phyloP scores from a whole-genome alignment of 1,140 invertebrate genomes.

The Lithobius niger region DNA sequence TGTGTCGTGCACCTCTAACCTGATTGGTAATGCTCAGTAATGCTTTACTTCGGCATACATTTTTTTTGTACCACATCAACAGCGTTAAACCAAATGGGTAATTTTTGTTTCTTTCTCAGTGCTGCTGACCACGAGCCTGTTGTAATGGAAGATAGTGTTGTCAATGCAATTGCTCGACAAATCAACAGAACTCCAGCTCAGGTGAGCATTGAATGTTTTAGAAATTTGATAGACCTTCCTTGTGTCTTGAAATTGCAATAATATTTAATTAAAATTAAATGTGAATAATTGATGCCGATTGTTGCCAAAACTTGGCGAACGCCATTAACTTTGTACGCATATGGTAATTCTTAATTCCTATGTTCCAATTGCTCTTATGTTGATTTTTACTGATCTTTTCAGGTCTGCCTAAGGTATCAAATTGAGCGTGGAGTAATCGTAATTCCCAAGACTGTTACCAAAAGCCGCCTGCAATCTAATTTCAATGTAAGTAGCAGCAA shows the following conservation, averaged over 20 bases:
- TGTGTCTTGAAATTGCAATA: not conserved
- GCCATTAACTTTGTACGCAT: too few relatives aligned
- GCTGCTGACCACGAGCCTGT: conserved; percentile 9
- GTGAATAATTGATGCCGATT: conserved; percentile 1
- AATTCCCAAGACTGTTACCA: conserved; percentile 61
- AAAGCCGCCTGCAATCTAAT: conserved; percentile 52
- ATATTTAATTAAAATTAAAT: not conserved
- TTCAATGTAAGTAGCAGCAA: too few relatives aligned
- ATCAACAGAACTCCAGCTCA: conserved; percentile 55
- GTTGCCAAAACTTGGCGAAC: too few relatives aligned
- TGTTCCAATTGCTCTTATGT: not conserved
- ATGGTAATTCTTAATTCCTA: not conserved
- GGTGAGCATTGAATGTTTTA: conserved; percentile 30
- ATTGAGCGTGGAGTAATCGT: conserved; percentile 57
- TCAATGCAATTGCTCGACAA: conserved; percentile 48
- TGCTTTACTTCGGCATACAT: too few relatives aligned
- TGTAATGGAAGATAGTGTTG: conserved; percentile 40
- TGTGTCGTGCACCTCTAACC: too few relatives aligned
- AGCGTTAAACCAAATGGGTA: too few relatives aligned
- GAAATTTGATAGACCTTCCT: not conserved
- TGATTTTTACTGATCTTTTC: too few relatives aligned
- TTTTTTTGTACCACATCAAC: too few relatives aligned
- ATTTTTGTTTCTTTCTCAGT: too few relatives aligned
- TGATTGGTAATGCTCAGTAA: too few relatives aligned
- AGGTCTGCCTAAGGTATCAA: conserved; percentile 35